Conservation (phyloP, 1,140 invertebrate genomes). For the Bombus waltoni region DNA sequence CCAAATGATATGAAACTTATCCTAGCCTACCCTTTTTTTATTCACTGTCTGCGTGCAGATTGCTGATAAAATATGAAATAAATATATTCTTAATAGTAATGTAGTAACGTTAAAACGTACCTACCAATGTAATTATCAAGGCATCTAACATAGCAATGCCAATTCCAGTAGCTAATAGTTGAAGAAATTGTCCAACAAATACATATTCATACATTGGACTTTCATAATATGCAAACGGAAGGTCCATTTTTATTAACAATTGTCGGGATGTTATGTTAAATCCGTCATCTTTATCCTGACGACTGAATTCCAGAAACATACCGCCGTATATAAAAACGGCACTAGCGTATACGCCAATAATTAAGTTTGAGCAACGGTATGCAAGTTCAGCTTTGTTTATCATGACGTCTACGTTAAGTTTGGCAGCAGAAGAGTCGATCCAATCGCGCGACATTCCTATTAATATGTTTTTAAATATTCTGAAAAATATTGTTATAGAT, state of each 20-base stretch:
- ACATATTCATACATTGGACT: constrained; percentile 43
- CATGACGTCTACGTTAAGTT: constrained; percentile 13
- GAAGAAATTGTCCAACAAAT: constrained; percentile 29
- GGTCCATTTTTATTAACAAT: constrained; percentile 54
- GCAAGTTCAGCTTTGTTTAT: constrained; percentile 33
- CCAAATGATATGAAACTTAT: too few relatives aligned
- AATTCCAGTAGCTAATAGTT: constrained; percentile 19
- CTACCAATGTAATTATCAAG: constrained; percentile 53
- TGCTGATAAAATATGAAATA: neutral
- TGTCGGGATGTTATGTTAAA: neutral
- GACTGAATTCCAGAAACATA: constrained; percentile 11
- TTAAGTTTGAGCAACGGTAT: constrained; percentile 46
- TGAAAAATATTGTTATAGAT: constrained; percentile 21
- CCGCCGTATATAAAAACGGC: constrained; percentile 41
- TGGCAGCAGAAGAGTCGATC: neutral
- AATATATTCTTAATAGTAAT: neutral
- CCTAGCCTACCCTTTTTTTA: too few relatives aligned
- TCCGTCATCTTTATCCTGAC: neutral
- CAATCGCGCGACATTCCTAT: constrained; percentile 45
- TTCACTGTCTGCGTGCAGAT: too few relatives aligned
- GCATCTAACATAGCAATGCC: constrained; percentile 26
- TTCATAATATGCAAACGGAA: constrained; percentile 40
- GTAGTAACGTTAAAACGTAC: neutral
- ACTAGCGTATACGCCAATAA: constrained; percentile 30
- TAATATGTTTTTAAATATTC: constrained; percentile 46